A percentile compares a stretch with the other conserved stretches of the same genome.
These are phyloP conservation scores for Microdon myrmicae DNA, from an alignment of 2,888 invertebrate genomes.

Conservation along the genomic window DNA sequence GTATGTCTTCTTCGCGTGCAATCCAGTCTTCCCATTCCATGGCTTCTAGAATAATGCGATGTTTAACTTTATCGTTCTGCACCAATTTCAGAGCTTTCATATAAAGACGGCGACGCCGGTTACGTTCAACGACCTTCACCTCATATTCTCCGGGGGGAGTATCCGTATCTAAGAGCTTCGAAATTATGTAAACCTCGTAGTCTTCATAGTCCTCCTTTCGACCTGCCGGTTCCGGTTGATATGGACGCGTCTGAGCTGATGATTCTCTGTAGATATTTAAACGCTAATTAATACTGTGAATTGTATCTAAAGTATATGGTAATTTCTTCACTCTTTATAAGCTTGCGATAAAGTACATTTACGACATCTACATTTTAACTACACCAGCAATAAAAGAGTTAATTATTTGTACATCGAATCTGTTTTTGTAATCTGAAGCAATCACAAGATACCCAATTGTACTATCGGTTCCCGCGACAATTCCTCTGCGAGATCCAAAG, in stretches of 20 bases:
- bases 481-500: too few relatives aligned
- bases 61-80: constrained; percentile 70
- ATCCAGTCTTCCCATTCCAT: constrained; percentile 87
- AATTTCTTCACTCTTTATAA: too few relatives aligned
- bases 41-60: constrained; percentile 77
- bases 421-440: too few relatives aligned
- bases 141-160: constrained; percentile 63
- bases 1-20: constrained; percentile 82
- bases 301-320: too few relatives aligned
- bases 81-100: constrained; percentile 70
- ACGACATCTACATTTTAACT: too few relatives aligned
- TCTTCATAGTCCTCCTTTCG: constrained; percentile 54
- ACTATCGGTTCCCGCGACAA: too few relatives aligned
- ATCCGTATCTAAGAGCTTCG: constrained; percentile 58
- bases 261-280: constrained; percentile 61
- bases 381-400: too few relatives aligned
- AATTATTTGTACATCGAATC: too few relatives aligned
- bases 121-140: constrained; percentile 73
- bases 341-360: too few relatives aligned
- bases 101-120: constrained; percentile 75
- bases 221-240: constrained; percentile 58
- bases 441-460: too few relatives aligned
- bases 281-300: too few relatives aligned
- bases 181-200: constrained; percentile 60
- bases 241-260: constrained; percentile 63